These are phyloP conservation scores for Petrosia ficiformis DNA, from an alignment of 37 sponge, comb jelly and placozoan genomes.

Conservation along the genomic window DNA sequence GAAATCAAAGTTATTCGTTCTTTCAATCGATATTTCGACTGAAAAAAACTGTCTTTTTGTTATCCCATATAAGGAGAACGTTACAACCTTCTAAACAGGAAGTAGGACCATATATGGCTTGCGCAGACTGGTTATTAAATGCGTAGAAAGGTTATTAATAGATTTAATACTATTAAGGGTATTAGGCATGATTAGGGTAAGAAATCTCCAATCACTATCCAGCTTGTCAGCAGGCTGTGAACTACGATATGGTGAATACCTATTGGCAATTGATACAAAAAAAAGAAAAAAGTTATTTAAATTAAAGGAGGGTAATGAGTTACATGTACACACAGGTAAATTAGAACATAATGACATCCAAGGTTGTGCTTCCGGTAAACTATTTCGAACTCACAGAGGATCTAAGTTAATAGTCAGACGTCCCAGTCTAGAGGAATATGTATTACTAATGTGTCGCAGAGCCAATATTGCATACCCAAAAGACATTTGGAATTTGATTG, in stretches of 20 bases:
- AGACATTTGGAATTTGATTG: constrained; percentile 32
- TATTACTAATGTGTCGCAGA: constrained; percentile 45
- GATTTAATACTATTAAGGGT: too few species aligned
- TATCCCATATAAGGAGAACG: constrained; percentile 8
- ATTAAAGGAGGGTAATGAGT: too few species aligned
- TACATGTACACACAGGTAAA: too few species aligned
- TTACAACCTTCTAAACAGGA: not conserved
- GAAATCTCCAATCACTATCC: too few species aligned
- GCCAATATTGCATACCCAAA: constrained; percentile 63
- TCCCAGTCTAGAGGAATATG: constrained; percentile 65
- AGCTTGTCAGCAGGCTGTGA: too few species aligned
- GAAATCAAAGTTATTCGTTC: constrained; percentile 10
- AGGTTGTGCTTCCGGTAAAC: too few species aligned
- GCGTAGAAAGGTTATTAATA: not conserved
- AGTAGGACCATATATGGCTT: not conserved
- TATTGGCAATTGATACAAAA: too few species aligned
- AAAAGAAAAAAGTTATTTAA: too few species aligned
- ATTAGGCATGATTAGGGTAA: too few species aligned
- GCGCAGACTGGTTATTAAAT: constrained; percentile 5
- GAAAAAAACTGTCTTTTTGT: not conserved
- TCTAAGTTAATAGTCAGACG: constrained; percentile 16
- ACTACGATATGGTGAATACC: too few species aligned
- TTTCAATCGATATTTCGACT: not conserved
- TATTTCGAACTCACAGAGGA: not conserved
- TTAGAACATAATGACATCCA: too few species aligned